Base-by-base conservation (phyloP, 2,888 invertebrate genomes). In the Orthosia gracilis region DNA sequence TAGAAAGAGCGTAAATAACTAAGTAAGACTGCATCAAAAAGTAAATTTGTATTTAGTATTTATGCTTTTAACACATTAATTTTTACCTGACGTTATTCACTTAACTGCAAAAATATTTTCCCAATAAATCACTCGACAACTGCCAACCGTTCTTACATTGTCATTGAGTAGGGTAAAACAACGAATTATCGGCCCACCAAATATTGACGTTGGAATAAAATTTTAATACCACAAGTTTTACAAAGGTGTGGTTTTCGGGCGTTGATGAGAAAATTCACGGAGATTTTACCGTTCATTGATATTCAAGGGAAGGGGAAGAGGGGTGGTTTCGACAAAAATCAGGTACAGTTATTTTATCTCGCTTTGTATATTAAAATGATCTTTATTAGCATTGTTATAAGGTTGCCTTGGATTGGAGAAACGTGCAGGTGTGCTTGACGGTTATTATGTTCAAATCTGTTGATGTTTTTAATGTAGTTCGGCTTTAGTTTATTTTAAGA, bases 201-300 rank as follows among this genome's bases (percentile, higher is more conserved):
- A 74, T 83, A 71, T 81, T 62, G 69, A 70, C 65, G 23, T 23
- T 17, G 17, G 55, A 76, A 72, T 83, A 72, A 76, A 76, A 78
- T 72, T 75, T 68, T 75, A 69, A 80, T 80, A 72, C 75, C 50
- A 57, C 61, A 73, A 73, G 7, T 83, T 76, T 69, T 54, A 54
- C 45, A 58, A 72, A 72, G 23, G n/a, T 50, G 47, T 21, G n/a
- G 12, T 54, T 23, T 50, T 1, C 40, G 40, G 52, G 67, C 49
- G 78, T 78, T 58, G 31, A 40, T 40, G 52, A 17, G 52, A 17
- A n/a, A 45, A 23, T 57, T 23, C 47, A 45, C 11, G 12, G 59
- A 54, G 45, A 59, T 72, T 61, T 4, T 26, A 55, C 57, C 55
- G 50, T 80, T 73, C 80, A 73, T 69, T 76, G 80, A 82, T 80